Percentiles rank a stretch among this genome's conserved stretches.
Evolutionary conservation across 2,888 invertebrate species (phyloP).

Genomic region (Andricus quercusramuli): DNA sequence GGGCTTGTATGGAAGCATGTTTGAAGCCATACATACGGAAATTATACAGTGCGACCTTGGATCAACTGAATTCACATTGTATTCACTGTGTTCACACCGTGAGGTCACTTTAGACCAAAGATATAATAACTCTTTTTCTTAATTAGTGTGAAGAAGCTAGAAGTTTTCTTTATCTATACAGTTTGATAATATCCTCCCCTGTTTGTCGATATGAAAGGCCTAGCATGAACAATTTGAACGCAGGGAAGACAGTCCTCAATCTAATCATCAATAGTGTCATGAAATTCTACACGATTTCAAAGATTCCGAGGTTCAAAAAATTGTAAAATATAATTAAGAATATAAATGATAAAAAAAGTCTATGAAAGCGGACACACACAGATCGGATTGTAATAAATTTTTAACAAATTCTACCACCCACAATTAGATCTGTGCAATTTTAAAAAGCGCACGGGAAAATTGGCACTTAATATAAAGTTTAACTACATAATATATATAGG

Average conservation of each 20-base stretch:
- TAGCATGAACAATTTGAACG: slow-evolving; percentile 4
- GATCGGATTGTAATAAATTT: background rate
- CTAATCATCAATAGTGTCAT: background rate
- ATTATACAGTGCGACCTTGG: background rate
- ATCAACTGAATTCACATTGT: background rate
- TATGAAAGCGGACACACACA: background rate
- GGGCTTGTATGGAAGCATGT: background rate
- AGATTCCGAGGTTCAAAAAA: background rate
- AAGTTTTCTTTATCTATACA: background rate
- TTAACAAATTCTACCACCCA: slow-evolving; percentile 2
- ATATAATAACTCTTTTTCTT: background rate
- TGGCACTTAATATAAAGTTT: slow-evolving; percentile 12
- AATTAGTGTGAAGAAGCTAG: background rate
- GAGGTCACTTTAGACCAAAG: slow-evolving; percentile 4
- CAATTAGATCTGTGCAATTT: background rate
- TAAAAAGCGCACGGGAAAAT: slow-evolving; percentile 10
- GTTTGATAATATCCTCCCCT: background rate
- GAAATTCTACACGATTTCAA: background rate
- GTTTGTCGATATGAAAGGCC: background rate
- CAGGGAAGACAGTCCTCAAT: background rate
- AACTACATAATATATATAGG: slow-evolving; percentile 14
- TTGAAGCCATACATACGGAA: background rate
- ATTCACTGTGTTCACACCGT: background rate
- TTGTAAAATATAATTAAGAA: background rate
- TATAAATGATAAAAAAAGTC: background rate